Conservation (phyloP, 1,140 invertebrate genomes). For the Brachionus plicatilis region DNA sequence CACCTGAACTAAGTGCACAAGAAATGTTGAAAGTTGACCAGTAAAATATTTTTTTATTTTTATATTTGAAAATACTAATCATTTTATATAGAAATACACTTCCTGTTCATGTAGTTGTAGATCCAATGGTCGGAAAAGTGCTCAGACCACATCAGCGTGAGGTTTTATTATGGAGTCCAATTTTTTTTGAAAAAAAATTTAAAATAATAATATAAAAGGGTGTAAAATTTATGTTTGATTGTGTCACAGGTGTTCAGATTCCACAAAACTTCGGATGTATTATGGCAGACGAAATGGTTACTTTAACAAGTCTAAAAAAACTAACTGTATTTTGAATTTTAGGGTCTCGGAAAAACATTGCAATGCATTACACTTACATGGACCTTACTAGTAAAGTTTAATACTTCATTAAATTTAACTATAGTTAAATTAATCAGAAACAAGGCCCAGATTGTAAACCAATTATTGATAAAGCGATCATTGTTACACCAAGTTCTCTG, state of each 20-base stretch:
- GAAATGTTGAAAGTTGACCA: slow-evolving; percentile 71
- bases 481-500: slow-evolving; percentile 91
- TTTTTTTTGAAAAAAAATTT: neutral
- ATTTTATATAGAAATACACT: slow-evolving; percentile 55
- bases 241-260: slow-evolving; percentile 84
- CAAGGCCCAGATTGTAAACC: slow-evolving; percentile 65
- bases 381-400: slow-evolving; percentile 68
- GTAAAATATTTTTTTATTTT: slow-evolving; percentile 52
- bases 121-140: slow-evolving; percentile 81
- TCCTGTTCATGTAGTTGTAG: slow-evolving; percentile 84
- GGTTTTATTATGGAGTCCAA: slow-evolving; percentile 48
- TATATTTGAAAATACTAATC: slow-evolving; percentile 25
- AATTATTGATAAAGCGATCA: slow-evolving; percentile 80
- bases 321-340: slow-evolving; percentile 40
- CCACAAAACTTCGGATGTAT: slow-evolving; percentile 84
- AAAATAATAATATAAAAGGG: slow-evolving; percentile 60
- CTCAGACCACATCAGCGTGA: slow-evolving; percentile 95
- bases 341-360: slow-evolving; percentile 82
- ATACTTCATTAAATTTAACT: neutral
- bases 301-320: neutral
- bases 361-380: slow-evolving; percentile 95
- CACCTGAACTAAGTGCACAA: slow-evolving; percentile 73
- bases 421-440: slow-evolving; percentile 47
- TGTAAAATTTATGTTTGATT: slow-evolving; percentile 99
- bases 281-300: slow-evolving; percentile 96